Evolutionary conservation across 1,140 invertebrate genomes (phyloP), one percentile per base, ranked within the genome.

Genomic region (Zophobas atratus): DNA sequence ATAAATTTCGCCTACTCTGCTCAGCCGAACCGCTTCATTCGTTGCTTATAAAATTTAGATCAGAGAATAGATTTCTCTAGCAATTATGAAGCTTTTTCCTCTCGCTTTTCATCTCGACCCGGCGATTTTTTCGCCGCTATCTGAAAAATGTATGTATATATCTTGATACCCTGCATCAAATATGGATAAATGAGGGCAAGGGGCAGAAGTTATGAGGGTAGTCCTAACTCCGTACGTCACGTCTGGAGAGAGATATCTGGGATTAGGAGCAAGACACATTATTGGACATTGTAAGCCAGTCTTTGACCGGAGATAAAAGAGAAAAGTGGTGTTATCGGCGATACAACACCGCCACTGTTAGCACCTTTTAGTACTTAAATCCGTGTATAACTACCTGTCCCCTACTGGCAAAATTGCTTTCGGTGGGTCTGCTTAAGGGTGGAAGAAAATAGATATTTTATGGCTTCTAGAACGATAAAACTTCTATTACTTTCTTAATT

Each of bases 211-310:
- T 81, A 81, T 81, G 80, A 81, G 78, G 77, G 79, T 78, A 51
- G 72, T 51, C 70, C 75, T 77, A 78, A 76, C 79, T 78, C 67
- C 60, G 6, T 71, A 79, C 79, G 79, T 80, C 80, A 81, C 79
- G 79, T 80, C 77, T 55, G 63, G 48, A 56, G 72, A 73, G 81
- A 81, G 79, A 79, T 79, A 80, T 80, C 79, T 70, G 20, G 79
- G 80, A 81, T 81, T 83, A 82, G 81, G 77, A 36, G 55, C 79
- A 81, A 79, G 82, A 82, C 81, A 80, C 79, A 81, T 83, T 83
- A 83, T 83, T 83, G 82, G 82, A 83, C 81, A 60, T 82, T 77
- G 78, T 82, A 83, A 83, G 81, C 82, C 78, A 83, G 81, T 83
- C 79, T 77, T 80, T 76, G 78, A 60, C 75, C 75, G 81, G 78